phyloP scores from a whole-genome alignment of 2,888 invertebrate species.

The Toxonevra muliebris region DNA sequence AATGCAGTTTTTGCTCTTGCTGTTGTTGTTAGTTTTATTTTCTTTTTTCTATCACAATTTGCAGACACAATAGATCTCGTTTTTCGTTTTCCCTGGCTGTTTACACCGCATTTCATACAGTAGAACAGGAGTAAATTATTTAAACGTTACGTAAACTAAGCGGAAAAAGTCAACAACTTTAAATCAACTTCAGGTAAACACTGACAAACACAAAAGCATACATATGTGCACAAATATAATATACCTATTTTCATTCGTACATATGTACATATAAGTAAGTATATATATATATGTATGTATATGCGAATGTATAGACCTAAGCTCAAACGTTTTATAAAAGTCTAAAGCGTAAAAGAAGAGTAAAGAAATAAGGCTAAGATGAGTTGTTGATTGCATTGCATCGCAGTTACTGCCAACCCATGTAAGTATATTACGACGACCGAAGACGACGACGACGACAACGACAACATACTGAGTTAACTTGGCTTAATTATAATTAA shows the following conservation, averaged over 20 bases:
- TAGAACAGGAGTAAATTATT: constrained; percentile 36
- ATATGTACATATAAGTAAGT: too few relatives aligned
- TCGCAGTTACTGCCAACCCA: neutral
- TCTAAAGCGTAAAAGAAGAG: neutral
- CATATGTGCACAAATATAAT: neutral
- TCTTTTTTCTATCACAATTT: constrained; percentile 1
- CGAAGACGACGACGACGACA: too few relatives aligned
- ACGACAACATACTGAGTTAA: constrained; percentile 42
- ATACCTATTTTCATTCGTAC: neutral
- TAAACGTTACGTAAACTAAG: constrained; percentile 43
- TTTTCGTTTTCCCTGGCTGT: too few relatives aligned
- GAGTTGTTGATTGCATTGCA: neutral
- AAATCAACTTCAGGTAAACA: constrained; percentile 39
- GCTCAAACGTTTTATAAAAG: neutral
- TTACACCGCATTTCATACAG: too few relatives aligned
- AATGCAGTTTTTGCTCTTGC: constrained; percentile 16
- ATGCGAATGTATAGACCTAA: neutral
- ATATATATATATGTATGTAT: neutral
- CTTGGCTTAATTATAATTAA: constrained; percentile 63
- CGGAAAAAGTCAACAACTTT: constrained; percentile 46
- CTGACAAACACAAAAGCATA: constrained; percentile 15
- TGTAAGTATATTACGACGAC: too few relatives aligned
- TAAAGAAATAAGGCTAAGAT: neutral
- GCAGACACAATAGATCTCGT: too few relatives aligned
- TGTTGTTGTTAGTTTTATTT: neutral